Evolutionary conservation across 2,888 invertebrate genomes (phyloP).

Genomic region (Idaea straminata): DNA sequence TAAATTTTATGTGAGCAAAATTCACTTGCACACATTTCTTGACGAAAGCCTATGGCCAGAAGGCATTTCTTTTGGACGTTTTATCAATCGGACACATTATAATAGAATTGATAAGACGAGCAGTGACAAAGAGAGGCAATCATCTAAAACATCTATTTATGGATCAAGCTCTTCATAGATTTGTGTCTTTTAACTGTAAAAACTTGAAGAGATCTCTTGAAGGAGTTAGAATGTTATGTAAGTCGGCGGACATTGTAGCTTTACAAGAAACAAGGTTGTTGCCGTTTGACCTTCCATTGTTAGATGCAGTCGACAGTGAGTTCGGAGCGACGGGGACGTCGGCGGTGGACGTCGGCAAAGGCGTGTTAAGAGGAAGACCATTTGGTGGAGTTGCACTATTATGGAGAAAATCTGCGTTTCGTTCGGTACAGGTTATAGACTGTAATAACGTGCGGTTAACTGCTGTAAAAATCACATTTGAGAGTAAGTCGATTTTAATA

Average conservation of each 20-base stretch:
- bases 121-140: not conserved
- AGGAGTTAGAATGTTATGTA: constrained; percentile 8
- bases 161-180: not conserved
- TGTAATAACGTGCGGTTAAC: constrained; percentile 2
- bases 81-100: constrained; percentile 9
- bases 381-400: constrained; percentile 2
- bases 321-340: constrained; percentile 12
- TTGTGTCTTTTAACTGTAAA: constrained; percentile 16
- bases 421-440: not conserved
- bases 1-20: constrained; percentile 14
- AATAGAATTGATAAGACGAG: not conserved
- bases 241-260: constrained; percentile 1
- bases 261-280: constrained; percentile 2
- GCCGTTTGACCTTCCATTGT: constrained; percentile 7
- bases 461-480: not conserved
- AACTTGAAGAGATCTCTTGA: constrained; percentile 8
- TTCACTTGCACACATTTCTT: constrained; percentile 5
- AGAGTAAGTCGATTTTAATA: not conserved
- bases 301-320: constrained; percentile 8
- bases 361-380: constrained; percentile 11
- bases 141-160: not conserved
- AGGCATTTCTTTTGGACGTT: constrained; percentile 17
- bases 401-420: not conserved
- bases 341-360: constrained; percentile 6
- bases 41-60: constrained; percentile 14